These are phyloP conservation scores for Coregonus ussuriensis DNA, from an alignment of 2,797 vertebrate species.

Conservation along the genomic window DNA sequence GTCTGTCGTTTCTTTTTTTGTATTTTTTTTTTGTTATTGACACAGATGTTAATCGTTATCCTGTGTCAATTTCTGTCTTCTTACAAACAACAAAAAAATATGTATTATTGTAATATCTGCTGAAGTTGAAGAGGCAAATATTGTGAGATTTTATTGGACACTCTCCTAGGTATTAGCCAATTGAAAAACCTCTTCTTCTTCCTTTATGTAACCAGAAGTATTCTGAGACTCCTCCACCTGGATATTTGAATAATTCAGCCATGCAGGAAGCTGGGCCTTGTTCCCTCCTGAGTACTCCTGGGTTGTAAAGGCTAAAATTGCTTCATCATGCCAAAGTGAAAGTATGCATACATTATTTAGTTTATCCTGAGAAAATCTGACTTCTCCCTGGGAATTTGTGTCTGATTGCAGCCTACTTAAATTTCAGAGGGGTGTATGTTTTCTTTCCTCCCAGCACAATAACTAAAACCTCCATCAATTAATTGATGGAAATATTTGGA, in stretches of 20 bases:
- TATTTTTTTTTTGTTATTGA: not conserved
- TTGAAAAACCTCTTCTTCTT: slow-evolving; percentile 50
- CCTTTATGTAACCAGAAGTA: slow-evolving; percentile 70
- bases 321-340: slow-evolving; percentile 95
- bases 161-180: not conserved
- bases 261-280: slow-evolving; percentile 85
- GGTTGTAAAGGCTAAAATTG: slow-evolving; percentile 93
- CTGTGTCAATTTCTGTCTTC: not conserved
- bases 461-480: slow-evolving; percentile 23
- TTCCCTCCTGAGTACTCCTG: slow-evolving; percentile 83
- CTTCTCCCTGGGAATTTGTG: slow-evolving; percentile 82
- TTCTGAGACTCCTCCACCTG: slow-evolving; percentile 88
- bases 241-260: slow-evolving; percentile 91
- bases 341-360: slow-evolving; percentile 97
- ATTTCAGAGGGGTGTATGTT: slow-evolving; percentile 82
- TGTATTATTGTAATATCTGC: not conserved
- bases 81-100: not conserved
- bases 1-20: not conserved
- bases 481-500: slow-evolving; percentile 38
- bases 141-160: not conserved
- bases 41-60: too few relatives aligned
- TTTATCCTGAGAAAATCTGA: slow-evolving; percentile 88
- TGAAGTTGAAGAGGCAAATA: not conserved
- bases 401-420: slow-evolving; percentile 77
- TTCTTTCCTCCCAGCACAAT: slow-evolving; percentile 60